Conservation (phyloP, 35 echinoderm and acorn worm species). For the Eucidaris tribuloides region DNA sequence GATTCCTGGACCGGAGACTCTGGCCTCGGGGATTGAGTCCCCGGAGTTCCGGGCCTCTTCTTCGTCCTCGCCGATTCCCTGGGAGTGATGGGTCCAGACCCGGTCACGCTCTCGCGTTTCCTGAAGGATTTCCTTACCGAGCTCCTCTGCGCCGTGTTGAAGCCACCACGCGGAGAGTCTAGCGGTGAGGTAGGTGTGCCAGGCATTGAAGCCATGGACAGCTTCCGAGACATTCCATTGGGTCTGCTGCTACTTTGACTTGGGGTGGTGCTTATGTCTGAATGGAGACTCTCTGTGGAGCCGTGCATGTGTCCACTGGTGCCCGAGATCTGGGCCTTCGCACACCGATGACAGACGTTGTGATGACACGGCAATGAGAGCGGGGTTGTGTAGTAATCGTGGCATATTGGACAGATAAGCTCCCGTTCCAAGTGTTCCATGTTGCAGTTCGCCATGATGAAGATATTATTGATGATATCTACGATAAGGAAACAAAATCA, state of each 20-base stretch:
- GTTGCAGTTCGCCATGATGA: constrained; percentile 8
- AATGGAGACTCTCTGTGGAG: constrained; percentile 44
- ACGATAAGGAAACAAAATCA: no score
- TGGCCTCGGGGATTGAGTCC: background rate
- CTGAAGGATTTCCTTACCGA: constrained; percentile 24
- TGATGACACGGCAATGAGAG: constrained; percentile 91
- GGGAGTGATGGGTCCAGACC: constrained; percentile 5
- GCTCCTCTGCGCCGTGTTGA: background rate
- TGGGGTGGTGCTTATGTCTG: background rate
- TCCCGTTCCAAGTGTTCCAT: constrained; percentile 86
- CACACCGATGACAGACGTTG: constrained; percentile 92
- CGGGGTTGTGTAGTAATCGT: constrained; percentile 92
- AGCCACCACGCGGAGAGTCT: constrained; percentile 11
- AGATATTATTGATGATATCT: background rate
- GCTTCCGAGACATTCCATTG: constrained; percentile 3
- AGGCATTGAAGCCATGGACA: constrained; percentile 38
- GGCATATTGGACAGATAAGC: constrained; percentile 86
- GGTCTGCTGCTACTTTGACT: no score
- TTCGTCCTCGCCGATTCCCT: constrained; percentile 5
- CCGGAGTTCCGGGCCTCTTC: background rate
- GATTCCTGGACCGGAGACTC: constrained; percentile 2
- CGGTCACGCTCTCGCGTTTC: constrained; percentile 23
- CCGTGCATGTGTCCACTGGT: background rate
- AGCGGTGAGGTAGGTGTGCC: constrained; percentile 38
- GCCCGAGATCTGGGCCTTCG: constrained; percentile 51